Percentiles rank a stretch among this genome's conserved stretches.
Evolutionary conservation across 2,113 vertebrate genomes (phyloP).

Genomic region (Sphaerodactylus townsendi): DNA sequence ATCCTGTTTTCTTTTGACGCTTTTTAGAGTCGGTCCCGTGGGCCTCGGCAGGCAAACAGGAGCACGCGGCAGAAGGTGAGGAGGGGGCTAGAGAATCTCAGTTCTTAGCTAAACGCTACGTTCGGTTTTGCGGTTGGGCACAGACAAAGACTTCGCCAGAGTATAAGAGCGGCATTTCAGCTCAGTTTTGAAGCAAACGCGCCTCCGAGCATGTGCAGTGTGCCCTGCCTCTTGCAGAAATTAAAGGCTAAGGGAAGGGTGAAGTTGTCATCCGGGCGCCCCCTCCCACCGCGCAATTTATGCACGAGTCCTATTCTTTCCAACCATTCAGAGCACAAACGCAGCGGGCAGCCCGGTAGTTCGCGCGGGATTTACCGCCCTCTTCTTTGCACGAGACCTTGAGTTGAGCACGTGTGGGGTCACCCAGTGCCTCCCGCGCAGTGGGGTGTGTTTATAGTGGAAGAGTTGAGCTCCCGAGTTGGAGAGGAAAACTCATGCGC

Average conservation of each 20-base stretch:
- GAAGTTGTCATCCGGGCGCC: not conserved
- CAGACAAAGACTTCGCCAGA: too few relatives aligned
- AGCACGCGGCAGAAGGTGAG: not conserved
- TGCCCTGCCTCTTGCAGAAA: not conserved
- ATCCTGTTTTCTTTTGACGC: not conserved
- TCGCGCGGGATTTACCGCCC: not conserved
- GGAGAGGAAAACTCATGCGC: not conserved
- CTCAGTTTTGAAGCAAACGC: not conserved
- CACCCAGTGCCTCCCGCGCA: not conserved
- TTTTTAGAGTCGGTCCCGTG: not conserved
- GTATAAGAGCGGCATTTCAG: too few relatives aligned
- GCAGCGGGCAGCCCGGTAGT: too few relatives aligned
- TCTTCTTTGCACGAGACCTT: not conserved
- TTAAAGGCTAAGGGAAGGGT: not conserved
- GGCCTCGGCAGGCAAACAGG: not conserved
- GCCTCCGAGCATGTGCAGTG: not conserved
- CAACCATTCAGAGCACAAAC: not conserved
- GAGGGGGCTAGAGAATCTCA: not conserved
- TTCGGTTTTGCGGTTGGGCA: not conserved
- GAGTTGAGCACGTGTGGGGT: not conserved
- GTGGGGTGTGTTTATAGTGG: not conserved
- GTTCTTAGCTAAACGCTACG: not conserved
- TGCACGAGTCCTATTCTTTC: too few relatives aligned
- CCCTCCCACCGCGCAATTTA: not conserved
- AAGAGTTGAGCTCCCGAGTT: not conserved